Evolutionary conservation across 1,140 invertebrate species (phyloP).

Genomic region (Brachionus angularis): DNA sequence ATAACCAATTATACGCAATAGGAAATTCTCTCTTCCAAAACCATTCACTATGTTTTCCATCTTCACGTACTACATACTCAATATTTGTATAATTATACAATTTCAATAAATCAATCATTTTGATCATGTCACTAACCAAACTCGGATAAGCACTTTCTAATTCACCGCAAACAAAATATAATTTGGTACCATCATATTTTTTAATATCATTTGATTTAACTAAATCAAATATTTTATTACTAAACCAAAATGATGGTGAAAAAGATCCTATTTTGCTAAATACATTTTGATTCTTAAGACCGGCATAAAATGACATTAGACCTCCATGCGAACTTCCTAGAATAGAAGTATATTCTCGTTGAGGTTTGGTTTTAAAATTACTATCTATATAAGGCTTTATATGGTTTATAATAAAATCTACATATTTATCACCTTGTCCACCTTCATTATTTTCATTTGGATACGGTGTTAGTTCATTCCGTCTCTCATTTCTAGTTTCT

Average conservation of each 20-base stretch:
- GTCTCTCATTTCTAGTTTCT: neutral
- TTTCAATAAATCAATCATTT: neutral
- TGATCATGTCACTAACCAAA: constrained; percentile 21
- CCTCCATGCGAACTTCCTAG: constrained; percentile 32
- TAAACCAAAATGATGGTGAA: constrained; percentile 42
- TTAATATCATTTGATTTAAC: neutral
- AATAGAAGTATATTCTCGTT: constrained; percentile 1
- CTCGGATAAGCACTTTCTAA: neutral
- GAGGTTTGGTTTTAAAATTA: constrained; percentile 29
- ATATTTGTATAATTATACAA: neutral
- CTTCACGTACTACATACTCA: neutral
- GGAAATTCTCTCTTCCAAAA: constrained; percentile 42
- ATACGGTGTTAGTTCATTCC: constrained; percentile 33
- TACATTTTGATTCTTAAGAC: constrained; percentile 22
- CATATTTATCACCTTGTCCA: constrained; percentile 18
- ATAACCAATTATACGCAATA: constrained; percentile 8
- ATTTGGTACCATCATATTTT: neutral
- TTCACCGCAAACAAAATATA: constrained; percentile 39
- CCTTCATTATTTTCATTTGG: constrained; percentile 31
- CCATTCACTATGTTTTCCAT: constrained; percentile 31
- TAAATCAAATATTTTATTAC: neutral
- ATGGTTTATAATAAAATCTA: constrained; percentile 32
- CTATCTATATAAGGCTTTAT: constrained; percentile 36
- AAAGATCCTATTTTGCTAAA: constrained; percentile 33
- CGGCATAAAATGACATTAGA: constrained; percentile 35